Evolutionary conservation across 2,797 vertebrate genomes (phyloP).

Genomic region (Melanotaenia maccullochi): DNA sequence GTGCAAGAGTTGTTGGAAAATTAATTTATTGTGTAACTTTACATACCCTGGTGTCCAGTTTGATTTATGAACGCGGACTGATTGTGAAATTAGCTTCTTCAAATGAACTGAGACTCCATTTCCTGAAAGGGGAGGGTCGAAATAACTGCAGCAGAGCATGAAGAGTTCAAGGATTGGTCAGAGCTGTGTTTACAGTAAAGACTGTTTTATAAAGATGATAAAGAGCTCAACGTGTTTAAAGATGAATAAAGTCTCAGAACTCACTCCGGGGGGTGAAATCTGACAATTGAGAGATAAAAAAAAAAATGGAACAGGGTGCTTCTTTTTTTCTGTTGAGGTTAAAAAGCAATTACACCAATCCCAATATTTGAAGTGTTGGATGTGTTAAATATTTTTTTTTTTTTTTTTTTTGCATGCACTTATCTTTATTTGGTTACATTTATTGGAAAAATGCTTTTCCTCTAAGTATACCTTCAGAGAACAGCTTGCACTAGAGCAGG

Average conservation of each 20-base stretch:
- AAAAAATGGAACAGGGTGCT: neutral
- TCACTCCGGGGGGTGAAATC: constrained; percentile 34
- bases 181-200: constrained; percentile 30
- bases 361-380: neutral
- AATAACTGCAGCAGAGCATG: constrained; percentile 27
- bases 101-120: constrained; percentile 37
- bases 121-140: constrained; percentile 26
- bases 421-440: neutral
- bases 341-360: neutral
- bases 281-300: constrained; percentile 8
- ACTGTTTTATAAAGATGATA: constrained; percentile 49
- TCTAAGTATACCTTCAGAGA: constrained; percentile 40
- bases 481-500: constrained; percentile 9
- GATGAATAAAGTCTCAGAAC: constrained; percentile 38
- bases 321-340: neutral
- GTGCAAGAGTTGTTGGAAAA: constrained; percentile 55
- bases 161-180: constrained; percentile 61
- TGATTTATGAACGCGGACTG: constrained; percentile 38
- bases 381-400: neutral
- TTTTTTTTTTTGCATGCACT: neutral
- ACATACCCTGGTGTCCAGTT: constrained; percentile 50
- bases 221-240: constrained; percentile 47
- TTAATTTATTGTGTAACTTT: constrained; percentile 56
- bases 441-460: neutral
- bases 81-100: constrained; percentile 45